phyloP scores from a whole-genome alignment of 1,140 invertebrate species.

The Plutomurus gul region DNA sequence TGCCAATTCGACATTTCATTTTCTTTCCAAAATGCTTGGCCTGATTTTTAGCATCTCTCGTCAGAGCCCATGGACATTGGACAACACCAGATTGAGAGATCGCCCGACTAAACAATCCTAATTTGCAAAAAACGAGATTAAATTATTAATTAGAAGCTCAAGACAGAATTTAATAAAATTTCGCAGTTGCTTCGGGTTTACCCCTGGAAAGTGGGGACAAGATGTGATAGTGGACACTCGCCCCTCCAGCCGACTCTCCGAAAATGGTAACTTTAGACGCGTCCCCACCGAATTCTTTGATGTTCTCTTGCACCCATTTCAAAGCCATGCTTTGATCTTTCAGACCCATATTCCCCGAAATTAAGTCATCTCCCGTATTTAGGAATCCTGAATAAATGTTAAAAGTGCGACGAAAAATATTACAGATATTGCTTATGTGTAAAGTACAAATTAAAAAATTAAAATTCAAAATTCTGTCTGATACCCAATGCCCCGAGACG shows the following conservation, averaged over 20 bases:
- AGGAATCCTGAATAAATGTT: conserved; percentile 4
- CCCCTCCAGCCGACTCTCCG: conserved; percentile 29
- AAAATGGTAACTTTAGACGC: conserved; percentile 8
- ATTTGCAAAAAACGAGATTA: no score
- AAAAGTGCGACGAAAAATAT: not conserved
- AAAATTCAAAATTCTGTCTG: conserved; percentile 56
- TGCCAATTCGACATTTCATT: not conserved
- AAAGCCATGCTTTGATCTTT: conserved; percentile 39
- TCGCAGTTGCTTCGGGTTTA: no score
- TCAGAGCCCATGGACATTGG: conserved; percentile 25
- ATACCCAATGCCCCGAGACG: conserved; percentile 60
- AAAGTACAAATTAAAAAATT: not conserved
- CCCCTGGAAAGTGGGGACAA: conserved; percentile 18
- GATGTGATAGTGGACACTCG: not conserved
- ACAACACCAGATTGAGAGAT: conserved; percentile 23
- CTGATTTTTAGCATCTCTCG: not conserved
- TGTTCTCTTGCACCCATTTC: conserved; percentile 46
- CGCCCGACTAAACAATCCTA: conserved; percentile 1
- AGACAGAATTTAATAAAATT: no score
- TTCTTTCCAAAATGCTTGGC: not conserved
- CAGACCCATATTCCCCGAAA: conserved; percentile 37
- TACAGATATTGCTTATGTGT: no score
- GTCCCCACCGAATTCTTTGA: conserved; percentile 10
- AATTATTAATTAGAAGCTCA: no score
- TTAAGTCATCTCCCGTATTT: conserved; percentile 12